A percentile compares a stretch with the other conserved stretches of the same genome.
These are phyloP conservation scores for Actinostola sp. DNA, from an alignment of 92 coral and sea anemone species.

Conservation along the genomic window DNA sequence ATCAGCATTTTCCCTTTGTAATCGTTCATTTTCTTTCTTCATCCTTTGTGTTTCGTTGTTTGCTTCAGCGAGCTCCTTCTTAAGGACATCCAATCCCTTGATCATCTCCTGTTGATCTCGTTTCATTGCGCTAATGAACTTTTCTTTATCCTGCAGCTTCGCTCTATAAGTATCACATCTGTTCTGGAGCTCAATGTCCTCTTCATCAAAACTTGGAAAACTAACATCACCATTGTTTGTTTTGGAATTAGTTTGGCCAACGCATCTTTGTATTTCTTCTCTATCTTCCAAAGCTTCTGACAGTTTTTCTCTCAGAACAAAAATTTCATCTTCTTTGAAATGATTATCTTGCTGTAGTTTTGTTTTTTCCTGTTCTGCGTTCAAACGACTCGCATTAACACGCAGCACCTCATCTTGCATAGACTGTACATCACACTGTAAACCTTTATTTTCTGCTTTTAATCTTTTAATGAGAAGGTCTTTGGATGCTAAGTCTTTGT, in stretches of 20 bases:
- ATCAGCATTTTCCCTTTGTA: conserved; percentile 76
- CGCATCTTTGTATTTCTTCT: conserved; percentile 48
- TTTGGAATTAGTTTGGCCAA: conserved; percentile 49
- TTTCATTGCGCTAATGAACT: conserved; percentile 53
- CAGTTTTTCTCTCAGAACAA: conserved; percentile 54
- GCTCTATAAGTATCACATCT: conserved; percentile 69
- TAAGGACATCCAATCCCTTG: conserved; percentile 58
- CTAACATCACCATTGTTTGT: conserved; percentile 42
- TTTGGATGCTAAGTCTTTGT: conserved; percentile 84
- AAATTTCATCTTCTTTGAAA: conserved; percentile 71
- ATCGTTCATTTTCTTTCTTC: conserved; percentile 76
- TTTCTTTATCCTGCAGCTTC: conserved; percentile 78
- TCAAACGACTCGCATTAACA: conserved; percentile 73
- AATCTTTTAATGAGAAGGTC: conserved; percentile 78
- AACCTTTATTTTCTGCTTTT: conserved; percentile 81
- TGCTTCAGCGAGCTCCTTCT: conserved; percentile 61
- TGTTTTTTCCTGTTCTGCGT: conserved; percentile 72
- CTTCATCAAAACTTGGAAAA: conserved; percentile 56
- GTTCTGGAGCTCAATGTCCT: conserved; percentile 59
- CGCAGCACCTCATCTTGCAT: conserved; percentile 80
- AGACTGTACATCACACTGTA: conserved; percentile 78
- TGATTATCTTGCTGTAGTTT: conserved; percentile 68
- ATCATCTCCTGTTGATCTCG: conserved; percentile 53
- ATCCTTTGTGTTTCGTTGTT: conserved; percentile 76
- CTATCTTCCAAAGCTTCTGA: conserved; percentile 55